A percentile compares a stretch with the other conserved stretches of the same genome.
phyloP scores from a whole-genome alignment of 2,888 invertebrate species.

The Lasioglossum zephyrum region DNA sequence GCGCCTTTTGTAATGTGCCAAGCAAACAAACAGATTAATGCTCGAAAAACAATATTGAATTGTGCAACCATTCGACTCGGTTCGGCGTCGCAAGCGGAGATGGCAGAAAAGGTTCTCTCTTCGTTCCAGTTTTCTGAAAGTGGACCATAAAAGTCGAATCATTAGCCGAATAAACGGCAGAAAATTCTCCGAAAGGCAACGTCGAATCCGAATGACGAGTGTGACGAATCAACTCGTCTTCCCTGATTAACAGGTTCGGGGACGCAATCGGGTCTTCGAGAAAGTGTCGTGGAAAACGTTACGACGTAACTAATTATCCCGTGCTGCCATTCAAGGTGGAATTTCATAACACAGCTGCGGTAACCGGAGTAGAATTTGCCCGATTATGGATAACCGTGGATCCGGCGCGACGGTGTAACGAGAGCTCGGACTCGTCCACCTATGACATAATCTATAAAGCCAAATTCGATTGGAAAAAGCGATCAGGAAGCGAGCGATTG shows the following conservation, averaged over 20 bases:
- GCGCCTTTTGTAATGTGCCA: too few species aligned
- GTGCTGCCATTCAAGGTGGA: conserved; percentile 15
- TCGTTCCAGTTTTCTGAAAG: not conserved
- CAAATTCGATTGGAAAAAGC: not conserved
- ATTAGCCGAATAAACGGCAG: not conserved
- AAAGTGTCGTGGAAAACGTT: conserved; percentile 22
- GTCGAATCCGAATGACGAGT: not conserved
- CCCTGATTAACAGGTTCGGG: not conserved
- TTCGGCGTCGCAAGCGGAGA: not conserved
- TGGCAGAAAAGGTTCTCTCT: not conserved
- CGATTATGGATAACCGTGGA: not conserved
- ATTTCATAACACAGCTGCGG: not conserved
- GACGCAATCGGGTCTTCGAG: conserved; percentile 21
- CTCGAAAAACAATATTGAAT: not conserved
- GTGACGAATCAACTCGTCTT: not conserved
- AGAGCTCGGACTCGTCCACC: not conserved
- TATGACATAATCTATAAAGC: not conserved
- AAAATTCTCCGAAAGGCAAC: not conserved
- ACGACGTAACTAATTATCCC: not conserved
- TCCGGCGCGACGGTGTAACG: not conserved
- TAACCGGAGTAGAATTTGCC: not conserved
- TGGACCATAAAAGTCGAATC: not conserved
- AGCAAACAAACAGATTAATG: not conserved
- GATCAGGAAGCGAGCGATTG: not conserved
- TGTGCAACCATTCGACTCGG: not conserved